These are phyloP conservation scores for Lasioglossum zephyrum DNA, from an alignment of 2,888 invertebrate species.

Conservation along the genomic window DNA sequence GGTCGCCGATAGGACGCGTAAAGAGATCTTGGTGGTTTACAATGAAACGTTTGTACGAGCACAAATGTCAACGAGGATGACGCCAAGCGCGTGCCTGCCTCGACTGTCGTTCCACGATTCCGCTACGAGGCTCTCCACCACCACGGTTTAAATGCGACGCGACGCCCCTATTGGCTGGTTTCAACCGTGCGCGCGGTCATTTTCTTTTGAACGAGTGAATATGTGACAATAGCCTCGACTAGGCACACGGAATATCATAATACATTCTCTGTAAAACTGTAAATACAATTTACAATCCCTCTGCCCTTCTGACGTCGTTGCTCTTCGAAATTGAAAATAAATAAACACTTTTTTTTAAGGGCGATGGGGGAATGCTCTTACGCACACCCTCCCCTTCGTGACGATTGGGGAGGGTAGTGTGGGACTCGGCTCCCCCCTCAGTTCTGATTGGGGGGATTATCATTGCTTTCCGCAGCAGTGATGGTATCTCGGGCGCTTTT, in stretches of 20 bases:
- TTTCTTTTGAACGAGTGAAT: conserved; percentile 23
- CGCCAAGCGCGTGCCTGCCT: conserved; percentile 53
- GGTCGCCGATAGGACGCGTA: conserved; percentile 6
- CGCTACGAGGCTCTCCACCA: conserved; percentile 28
- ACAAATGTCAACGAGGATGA: conserved; percentile 32
- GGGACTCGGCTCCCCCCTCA: too few species aligned
- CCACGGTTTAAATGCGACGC: conserved; percentile 18
- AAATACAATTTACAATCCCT: background rate
- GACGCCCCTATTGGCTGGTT: conserved; percentile 15
- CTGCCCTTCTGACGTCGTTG: background rate
- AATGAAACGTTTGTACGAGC: conserved; percentile 29
- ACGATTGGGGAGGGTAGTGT: too few species aligned
- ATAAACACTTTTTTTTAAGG: too few species aligned
- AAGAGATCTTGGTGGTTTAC: conserved; percentile 5
- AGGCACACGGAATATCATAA: background rate
- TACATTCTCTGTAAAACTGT: background rate
- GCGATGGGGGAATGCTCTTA: too few species aligned
- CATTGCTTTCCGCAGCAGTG: too few species aligned
- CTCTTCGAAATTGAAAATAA: background rate
- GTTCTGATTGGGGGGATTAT: too few species aligned
- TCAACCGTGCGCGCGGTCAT: conserved; percentile 22
- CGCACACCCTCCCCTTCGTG: too few species aligned
- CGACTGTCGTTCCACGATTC: conserved; percentile 48
- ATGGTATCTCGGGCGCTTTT: too few species aligned
- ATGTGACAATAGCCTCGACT: background rate